phyloP scores from a whole-genome alignment of 2,797 vertebrate genomes.

The Synanceia verrucosa region DNA sequence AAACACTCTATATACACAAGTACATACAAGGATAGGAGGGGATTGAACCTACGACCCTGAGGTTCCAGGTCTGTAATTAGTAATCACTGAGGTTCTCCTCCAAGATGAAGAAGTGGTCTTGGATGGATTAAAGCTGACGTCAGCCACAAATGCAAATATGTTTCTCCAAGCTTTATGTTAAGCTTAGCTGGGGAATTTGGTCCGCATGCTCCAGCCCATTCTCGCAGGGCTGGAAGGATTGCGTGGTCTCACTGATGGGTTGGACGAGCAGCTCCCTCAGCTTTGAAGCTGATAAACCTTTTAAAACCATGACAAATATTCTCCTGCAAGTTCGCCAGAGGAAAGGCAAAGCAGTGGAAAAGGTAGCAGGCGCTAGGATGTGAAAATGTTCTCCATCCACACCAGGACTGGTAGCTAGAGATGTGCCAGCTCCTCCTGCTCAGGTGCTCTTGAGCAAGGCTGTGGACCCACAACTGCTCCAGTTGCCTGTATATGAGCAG shows the following conservation, averaged over 20 bases:
- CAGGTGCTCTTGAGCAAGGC: too few species aligned
- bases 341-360: slow-evolving; percentile 64
- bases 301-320: slow-evolving; percentile 84
- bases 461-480: too few species aligned
- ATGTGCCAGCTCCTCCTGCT: too few species aligned
- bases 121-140: slow-evolving; percentile 75
- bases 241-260: slow-evolving; percentile 70
- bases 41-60: too few species aligned
- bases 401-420: too few species aligned
- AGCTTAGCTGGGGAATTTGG: slow-evolving; percentile 73
- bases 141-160: slow-evolving; percentile 75
- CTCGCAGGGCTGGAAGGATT: slow-evolving; percentile 75
- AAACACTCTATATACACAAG: too few species aligned
- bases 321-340: slow-evolving; percentile 71
- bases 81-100: slow-evolving; percentile 54
- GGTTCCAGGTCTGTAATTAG: slow-evolving; percentile 66
- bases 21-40: too few species aligned
- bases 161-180: slow-evolving; percentile 69
- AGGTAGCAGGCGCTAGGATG: slow-evolving; percentile 63
- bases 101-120: slow-evolving; percentile 55
- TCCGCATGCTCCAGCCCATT: slow-evolving; percentile 73
- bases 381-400: slow-evolving; percentile 54
- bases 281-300: slow-evolving; percentile 85
- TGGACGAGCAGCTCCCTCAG: slow-evolving; percentile 68
- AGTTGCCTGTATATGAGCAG: too few species aligned